Evolutionary conservation across 2,113 vertebrate species (phyloP), one percentile per base, ranked within the genome.

Genomic region (Tenebrosternarchus preto): DNA sequence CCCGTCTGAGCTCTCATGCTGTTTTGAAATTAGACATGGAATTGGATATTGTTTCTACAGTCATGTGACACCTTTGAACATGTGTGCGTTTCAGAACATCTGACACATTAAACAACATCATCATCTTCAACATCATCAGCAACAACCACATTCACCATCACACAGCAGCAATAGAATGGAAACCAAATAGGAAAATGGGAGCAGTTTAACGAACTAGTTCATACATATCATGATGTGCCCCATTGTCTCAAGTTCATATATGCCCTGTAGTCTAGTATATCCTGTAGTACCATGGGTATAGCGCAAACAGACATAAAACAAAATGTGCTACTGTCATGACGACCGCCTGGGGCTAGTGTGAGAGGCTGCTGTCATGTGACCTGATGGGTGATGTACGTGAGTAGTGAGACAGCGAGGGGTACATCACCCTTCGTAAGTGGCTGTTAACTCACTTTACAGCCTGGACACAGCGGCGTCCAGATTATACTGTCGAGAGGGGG

Each of bases 341-440:
- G 15, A 59, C 17, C 36, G 36, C 36, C 11, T n/a, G 20, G 63
- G 31, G 24, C 53, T 39, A 24, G 61, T 27, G 71, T 53, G 25
- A 70, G 43, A 60, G n/a, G 7, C 17, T 12, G 17, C 2, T 46
- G 29, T 60, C 39, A 22, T 57, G 46, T 46, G 57, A 80, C 77
- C 57, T 64, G 59, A 80, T 50, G 70, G 67, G 77, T 33, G 36
- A 36, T 55, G 2, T 19, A 67, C 63, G 67, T 50, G 67, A 59
- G 60, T 67, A 61, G 68, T 53, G 22, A 67, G 20, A 43, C 50
- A 68, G 50, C 4, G 36, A 29, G 70, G 80, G 57, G 39, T 60
- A 12, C 22, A 43, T 81, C 63, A 50, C 43, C 63, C 78, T 75
- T 46, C 31, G 22, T 82, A 73, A 84, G 53, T 31, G 66, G 56